Conservation (phyloP, 1,140 invertebrate genomes). For the Ridgeia piscesae region DNA sequence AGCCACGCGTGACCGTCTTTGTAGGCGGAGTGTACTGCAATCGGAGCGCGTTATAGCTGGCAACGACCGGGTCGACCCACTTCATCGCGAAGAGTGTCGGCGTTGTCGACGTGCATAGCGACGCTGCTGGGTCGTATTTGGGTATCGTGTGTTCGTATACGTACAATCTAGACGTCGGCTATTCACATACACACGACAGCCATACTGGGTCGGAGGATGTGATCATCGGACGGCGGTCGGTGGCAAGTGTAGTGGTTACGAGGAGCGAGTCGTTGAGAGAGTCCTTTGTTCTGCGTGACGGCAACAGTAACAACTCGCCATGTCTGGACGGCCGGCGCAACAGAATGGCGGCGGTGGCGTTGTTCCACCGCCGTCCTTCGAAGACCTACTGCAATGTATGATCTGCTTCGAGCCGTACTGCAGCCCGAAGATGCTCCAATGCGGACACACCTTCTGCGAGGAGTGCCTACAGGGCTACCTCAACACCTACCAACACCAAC, state of each 20-base stretch:
- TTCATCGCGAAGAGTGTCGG: neutral
- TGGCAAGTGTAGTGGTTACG: no score
- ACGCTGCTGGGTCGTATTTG: neutral
- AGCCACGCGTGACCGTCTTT: neutral
- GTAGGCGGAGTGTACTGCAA: neutral
- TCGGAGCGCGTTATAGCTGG: neutral
- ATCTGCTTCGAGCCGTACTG: conserved; percentile 31
- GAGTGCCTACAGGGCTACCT: conserved; percentile 29
- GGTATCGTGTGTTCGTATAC: neutral
- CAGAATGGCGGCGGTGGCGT: neutral
- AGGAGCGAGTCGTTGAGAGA: neutral
- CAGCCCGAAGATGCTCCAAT: conserved; percentile 27
- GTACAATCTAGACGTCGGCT: neutral
- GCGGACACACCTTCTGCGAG: conserved; percentile 30
- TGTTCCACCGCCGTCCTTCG: conserved; percentile 1
- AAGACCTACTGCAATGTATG: conserved; percentile 32
- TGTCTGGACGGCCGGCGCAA: neutral
- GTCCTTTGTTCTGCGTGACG: neutral
- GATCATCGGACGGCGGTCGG: neutral
- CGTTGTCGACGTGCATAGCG: neutral
- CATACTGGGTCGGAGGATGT: neutral
- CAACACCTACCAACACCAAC: conserved; percentile 24
- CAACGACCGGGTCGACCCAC: neutral
- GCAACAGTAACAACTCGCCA: neutral
- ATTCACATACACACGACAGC: neutral